Conservation (phyloP, 1,140 invertebrate genomes). For the Leucophenga varia region DNA sequence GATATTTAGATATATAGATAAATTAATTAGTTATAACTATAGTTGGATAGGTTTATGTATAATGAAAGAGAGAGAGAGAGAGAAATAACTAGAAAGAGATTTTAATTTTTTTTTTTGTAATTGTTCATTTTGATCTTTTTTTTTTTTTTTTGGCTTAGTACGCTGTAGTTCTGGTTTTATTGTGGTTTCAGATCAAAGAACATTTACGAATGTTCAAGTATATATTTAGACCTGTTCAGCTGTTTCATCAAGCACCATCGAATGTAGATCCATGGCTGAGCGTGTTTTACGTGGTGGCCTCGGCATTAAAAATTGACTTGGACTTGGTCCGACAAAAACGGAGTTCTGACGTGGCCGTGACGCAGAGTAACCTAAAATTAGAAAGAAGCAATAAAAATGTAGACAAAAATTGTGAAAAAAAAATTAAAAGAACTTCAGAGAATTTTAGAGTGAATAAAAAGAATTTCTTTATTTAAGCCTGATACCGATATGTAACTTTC, state of each 20-base stretch:
- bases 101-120: not conserved
- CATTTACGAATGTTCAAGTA: not conserved
- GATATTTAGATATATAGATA: too few species aligned
- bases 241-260: slow-evolving; percentile 64
- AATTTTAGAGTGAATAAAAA: too few species aligned
- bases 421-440: too few species aligned
- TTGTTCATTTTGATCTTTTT: too few species aligned
- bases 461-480: too few species aligned
- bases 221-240: slow-evolving; percentile 40
- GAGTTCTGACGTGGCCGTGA: slow-evolving; percentile 71
- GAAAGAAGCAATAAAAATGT: too few species aligned
- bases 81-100: not conserved
- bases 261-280: slow-evolving; percentile 80
- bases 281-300: slow-evolving; percentile 71
- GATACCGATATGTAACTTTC: too few species aligned
- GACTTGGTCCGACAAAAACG: slow-evolving; percentile 76
- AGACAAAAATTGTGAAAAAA: too few species aligned
- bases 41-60: not conserved
- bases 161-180: too few species aligned
- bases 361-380: too few species aligned
- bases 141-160: too few species aligned
- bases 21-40: too few species aligned
- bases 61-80: not conserved
- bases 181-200: not conserved
- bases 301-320: slow-evolving; percentile 62